phyloP scores from a whole-genome alignment of 1,140 invertebrate genomes.

The Halictus rubicundus region DNA sequence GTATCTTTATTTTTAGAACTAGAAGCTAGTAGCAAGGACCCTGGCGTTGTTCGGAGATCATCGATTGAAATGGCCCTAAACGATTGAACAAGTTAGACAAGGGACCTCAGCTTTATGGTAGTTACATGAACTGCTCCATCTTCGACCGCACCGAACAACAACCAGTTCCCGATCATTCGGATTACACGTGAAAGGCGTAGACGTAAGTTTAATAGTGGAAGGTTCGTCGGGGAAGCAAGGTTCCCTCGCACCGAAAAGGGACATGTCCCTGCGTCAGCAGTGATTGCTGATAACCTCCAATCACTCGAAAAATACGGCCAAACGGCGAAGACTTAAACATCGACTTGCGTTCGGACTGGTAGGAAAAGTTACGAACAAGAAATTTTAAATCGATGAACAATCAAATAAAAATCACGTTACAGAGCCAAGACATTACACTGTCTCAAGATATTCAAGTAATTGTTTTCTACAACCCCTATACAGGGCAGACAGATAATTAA shows the following conservation, averaged over 20 bases:
- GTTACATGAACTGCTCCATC: slow-evolving; percentile 6
- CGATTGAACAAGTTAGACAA: background rate
- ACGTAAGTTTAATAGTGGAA: slow-evolving; percentile 40
- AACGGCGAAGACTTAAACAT: too few species aligned
- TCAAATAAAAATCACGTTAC: too few species aligned
- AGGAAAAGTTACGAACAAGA: too few species aligned
- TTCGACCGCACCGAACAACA: slow-evolving; percentile 26
- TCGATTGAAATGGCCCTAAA: background rate
- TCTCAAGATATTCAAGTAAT: too few species aligned
- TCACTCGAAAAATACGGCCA: background rate
- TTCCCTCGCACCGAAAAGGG: background rate
- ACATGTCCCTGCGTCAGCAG: slow-evolving; percentile 32
- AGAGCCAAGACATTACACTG: too few species aligned
- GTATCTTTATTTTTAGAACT: too few species aligned
- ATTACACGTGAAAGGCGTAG: slow-evolving; percentile 61
- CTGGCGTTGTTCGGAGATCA: background rate
- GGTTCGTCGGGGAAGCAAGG: slow-evolving; percentile 22
- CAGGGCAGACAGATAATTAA: too few species aligned
- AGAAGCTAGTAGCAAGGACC: too few species aligned
- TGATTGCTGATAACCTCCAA: background rate
- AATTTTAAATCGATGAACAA: too few species aligned
- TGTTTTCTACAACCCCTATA: too few species aligned
- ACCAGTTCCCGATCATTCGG: slow-evolving; percentile 9
- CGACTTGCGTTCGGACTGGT: background rate
- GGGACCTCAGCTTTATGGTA: background rate